Evolutionary conservation across 2,113 vertebrate species (phyloP).

Genomic region (Panthera tigris): DNA sequence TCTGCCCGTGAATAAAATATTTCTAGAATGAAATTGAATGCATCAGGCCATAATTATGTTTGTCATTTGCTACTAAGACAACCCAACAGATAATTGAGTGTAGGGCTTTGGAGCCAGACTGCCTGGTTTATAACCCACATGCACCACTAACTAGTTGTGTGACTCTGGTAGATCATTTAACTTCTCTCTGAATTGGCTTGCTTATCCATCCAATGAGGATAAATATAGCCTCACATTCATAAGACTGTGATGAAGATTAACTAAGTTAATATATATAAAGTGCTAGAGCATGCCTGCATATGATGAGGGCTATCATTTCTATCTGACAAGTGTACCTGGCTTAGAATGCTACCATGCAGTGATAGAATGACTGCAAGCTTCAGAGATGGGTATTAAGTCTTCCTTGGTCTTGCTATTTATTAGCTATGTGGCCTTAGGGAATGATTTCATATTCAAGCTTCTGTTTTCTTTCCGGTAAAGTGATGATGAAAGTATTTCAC

Average conservation of each 20-base stretch:
- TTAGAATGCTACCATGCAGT: background rate
- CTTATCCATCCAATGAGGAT: background rate
- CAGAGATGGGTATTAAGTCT: background rate
- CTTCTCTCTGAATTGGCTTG: background rate
- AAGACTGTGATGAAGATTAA: background rate
- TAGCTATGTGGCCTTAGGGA: background rate
- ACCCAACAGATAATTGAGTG: background rate
- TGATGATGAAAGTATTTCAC: background rate
- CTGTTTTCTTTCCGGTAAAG: background rate
- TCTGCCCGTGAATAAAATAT: background rate
- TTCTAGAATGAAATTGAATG: constrained; percentile 49
- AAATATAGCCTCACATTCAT: background rate
- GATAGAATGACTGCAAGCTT: background rate
- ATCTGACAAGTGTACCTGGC: background rate
- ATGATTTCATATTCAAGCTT: background rate
- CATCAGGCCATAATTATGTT: background rate
- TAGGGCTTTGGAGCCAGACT: background rate
- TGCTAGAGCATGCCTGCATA: background rate
- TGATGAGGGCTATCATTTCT: background rate
- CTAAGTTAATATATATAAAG: background rate
- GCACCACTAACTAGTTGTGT: background rate
- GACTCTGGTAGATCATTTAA: background rate
- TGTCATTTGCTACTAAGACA: constrained; percentile 29
- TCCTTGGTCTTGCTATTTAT: background rate
- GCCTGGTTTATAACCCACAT: background rate